Percentiles rank a stretch among this genome's conserved stretches.
Conservation (phyloP, 2,113 vertebrate species). For the Chinchilla lanigera region DNA sequence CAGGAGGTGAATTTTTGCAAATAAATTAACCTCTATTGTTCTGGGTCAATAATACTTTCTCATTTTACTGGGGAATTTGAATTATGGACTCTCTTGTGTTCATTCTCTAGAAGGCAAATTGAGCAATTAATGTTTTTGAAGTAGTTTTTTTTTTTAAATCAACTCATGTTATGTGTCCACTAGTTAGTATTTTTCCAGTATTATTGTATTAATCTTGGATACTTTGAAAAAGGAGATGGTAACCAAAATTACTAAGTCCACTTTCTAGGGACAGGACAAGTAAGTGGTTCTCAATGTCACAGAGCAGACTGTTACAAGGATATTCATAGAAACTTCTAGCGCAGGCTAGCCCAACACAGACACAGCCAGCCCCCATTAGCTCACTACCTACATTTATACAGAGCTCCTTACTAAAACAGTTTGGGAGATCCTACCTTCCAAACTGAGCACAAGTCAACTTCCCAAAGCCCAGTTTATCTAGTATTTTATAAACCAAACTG, state of each 20-base stretch:
- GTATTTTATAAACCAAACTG: slow-evolving; percentile 17
- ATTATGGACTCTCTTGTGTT: slow-evolving; percentile 70
- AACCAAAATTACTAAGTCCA: background rate
- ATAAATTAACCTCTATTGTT: slow-evolving; percentile 73
- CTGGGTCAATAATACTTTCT: slow-evolving; percentile 60
- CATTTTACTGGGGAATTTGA: slow-evolving; percentile 64
- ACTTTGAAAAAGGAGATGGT: background rate
- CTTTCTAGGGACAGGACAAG: background rate
- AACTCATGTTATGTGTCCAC: background rate
- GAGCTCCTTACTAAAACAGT: background rate
- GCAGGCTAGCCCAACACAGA: background rate
- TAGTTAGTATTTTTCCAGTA: slow-evolving; percentile 22
- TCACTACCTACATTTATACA: background rate
- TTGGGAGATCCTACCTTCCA: background rate
- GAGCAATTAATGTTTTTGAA: slow-evolving; percentile 61
- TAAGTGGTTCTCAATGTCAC: background rate
- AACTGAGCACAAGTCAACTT: background rate
- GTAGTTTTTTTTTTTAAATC: background rate
- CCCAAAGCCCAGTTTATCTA: background rate
- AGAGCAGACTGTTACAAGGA: background rate
- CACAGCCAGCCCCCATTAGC: background rate
- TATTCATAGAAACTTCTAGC: background rate
- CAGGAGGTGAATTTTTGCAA: slow-evolving; percentile 67
- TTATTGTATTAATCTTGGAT: slow-evolving; percentile 51
- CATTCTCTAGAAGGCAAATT: slow-evolving; percentile 46